phyloP scores from a whole-genome alignment of 2,113 vertebrate genomes.

The Mus musculus region GRCm39 chr14:28283001-28283500 shows the following conservation, averaged over 20 bases:
- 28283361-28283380: not conserved
- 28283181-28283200: not conserved
- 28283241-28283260: not conserved
- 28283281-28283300: not conserved
- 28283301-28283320: not conserved
- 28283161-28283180: no score
- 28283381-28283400: slow-evolving; percentile 6
- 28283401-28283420: not conserved
- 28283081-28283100: not conserved
- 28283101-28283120: not conserved
- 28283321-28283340: not conserved
- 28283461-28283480: slow-evolving; percentile 2
- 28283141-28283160: not conserved
- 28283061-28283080: not conserved
- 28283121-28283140: not conserved
- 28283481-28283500: slow-evolving; percentile 13
- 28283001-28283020: not conserved
- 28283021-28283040: not conserved
- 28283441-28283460: not conserved
- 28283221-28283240: no score
- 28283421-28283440: not conserved
- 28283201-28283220: not conserved
- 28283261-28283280: not conserved
- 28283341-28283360: not conserved
- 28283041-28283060: not conserved